Conservation (phyloP, 2,113 vertebrate genomes). For the Cyprichromis sp. region DNA sequence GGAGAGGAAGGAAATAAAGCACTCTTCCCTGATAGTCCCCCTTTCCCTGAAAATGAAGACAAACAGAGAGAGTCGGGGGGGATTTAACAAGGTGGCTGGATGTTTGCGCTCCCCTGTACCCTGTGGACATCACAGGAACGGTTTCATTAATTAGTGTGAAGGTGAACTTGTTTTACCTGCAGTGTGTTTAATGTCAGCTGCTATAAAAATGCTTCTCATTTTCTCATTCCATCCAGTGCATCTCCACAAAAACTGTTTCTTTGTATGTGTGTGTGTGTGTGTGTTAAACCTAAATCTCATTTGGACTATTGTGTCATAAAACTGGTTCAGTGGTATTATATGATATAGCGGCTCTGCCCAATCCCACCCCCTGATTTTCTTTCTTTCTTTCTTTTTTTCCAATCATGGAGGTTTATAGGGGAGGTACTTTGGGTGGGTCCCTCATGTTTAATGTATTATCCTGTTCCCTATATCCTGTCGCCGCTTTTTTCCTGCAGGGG, state of each 20-base stretch:
- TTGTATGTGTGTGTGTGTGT: not conserved
- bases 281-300: not conserved
- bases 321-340: not conserved
- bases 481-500: constrained; percentile 2
- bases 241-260: not conserved
- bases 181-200: not conserved
- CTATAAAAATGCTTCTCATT: not conserved
- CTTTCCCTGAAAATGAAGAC: not conserved
- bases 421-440: constrained; percentile 59
- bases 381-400: not conserved
- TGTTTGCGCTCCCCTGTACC: not conserved
- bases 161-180: not conserved
- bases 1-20: not conserved
- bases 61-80: not conserved
- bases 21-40: not conserved
- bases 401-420: constrained; percentile 24
- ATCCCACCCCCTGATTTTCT: constrained; percentile 20
- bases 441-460: constrained; percentile 58
- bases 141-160: not conserved
- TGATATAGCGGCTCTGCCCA: not conserved
- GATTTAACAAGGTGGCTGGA: not conserved
- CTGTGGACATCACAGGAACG: not conserved
- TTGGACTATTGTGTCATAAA: not conserved
- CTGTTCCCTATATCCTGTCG: constrained; percentile 33
- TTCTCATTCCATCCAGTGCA: not conserved